These are phyloP conservation scores for Drosophila lacertosa DNA, from an alignment of 1,140 invertebrate species.

Conservation along the genomic window DNA sequence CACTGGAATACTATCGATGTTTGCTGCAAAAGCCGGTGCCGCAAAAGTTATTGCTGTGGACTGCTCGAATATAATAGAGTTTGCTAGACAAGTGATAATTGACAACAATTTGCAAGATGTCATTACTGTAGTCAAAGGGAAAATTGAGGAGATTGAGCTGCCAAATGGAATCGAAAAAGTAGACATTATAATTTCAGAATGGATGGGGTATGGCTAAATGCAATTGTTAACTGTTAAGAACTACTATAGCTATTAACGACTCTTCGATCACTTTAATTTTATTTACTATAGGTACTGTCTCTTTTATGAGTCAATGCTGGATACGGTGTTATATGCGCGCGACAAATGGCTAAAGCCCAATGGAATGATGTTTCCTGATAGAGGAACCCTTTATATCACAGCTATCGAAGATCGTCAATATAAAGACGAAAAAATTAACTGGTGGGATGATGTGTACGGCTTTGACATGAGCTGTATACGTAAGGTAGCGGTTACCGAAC, in stretches of 20 bases:
- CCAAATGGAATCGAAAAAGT: slow-evolving; percentile 92
- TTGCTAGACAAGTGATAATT: slow-evolving; percentile 96
- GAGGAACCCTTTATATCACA: slow-evolving; percentile 93
- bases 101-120: slow-evolving; percentile 92
- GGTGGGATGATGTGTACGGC: slow-evolving; percentile 99
- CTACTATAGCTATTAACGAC: not conserved
- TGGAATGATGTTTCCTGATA: slow-evolving; percentile 94
- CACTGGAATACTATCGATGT: slow-evolving; percentile 99
- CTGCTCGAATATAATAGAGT: slow-evolving; percentile 98
- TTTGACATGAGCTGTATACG: slow-evolving; percentile 99
- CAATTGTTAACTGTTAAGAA: not conserved
- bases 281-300: slow-evolving; percentile 89
- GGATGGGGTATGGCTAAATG: slow-evolving; percentile 94
- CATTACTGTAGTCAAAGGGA: slow-evolving; percentile 97
- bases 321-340: slow-evolving; percentile 96
- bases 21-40: slow-evolving; percentile 99
- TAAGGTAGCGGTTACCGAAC: slow-evolving; percentile 98
- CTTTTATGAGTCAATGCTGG: slow-evolving; percentile 98
- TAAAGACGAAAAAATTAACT: slow-evolving; percentile 99
- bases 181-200: slow-evolving; percentile 99
- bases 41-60: slow-evolving; percentile 97
- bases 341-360: slow-evolving; percentile 96
- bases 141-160: slow-evolving; percentile 93
- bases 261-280: not conserved
- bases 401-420: slow-evolving; percentile 99